Conservation (phyloP, 2,797 vertebrate genomes). For the Arrhamphus sclerolepis region DNA sequence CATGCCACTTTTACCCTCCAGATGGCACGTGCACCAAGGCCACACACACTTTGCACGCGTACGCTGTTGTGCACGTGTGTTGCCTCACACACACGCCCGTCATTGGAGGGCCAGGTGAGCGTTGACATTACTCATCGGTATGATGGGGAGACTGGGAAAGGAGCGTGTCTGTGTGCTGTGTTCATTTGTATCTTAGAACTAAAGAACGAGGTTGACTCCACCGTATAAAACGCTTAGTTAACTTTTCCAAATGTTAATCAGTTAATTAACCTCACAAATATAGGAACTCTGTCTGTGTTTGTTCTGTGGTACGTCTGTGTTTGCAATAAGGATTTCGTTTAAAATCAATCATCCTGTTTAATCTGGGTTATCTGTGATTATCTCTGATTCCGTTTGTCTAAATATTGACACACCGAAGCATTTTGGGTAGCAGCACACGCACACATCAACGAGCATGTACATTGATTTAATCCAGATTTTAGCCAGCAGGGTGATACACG, state of each 20-base stretch:
- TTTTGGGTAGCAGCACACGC: constrained; percentile 13
- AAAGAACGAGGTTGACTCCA: neutral
- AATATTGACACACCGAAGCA: constrained; percentile 56
- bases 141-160: constrained; percentile 14
- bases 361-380: constrained; percentile 55
- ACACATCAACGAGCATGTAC: neutral
- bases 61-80: no score
- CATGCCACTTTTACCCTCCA: no score
- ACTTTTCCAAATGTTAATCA: constrained; percentile 7
- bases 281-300: constrained; percentile 5
- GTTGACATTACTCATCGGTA: no score
- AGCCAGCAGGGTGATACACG: no score
- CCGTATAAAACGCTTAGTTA: neutral
- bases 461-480: neutral
- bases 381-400: constrained; percentile 39
- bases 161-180: constrained; percentile 10
- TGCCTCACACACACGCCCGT: no score
- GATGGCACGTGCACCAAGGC: no score
- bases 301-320: constrained; percentile 10
- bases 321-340: constrained; percentile 36
- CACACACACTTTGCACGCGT: no score
- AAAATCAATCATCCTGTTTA: constrained; percentile 52
- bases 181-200: constrained; percentile 14
- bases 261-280: constrained; percentile 1
- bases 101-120: no score